These are phyloP conservation scores for Mamestra brassicae DNA, from an alignment of 2,888 invertebrate species.

Conservation along the genomic window DNA sequence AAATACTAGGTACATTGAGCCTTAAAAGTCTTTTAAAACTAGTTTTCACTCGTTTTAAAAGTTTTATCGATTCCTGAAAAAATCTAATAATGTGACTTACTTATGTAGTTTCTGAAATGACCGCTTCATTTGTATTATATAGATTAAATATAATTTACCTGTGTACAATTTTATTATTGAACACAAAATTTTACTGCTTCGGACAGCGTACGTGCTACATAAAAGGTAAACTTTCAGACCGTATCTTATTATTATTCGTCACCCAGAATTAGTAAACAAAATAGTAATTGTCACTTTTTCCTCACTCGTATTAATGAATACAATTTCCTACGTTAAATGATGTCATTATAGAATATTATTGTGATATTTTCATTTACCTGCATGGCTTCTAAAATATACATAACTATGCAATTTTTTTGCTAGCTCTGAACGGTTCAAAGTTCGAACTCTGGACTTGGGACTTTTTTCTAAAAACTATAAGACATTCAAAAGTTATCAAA, in stretches of 20 bases:
- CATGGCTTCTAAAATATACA: not conserved
- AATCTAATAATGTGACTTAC: too few species aligned
- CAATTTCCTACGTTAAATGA: too few species aligned
- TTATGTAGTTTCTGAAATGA: too few species aligned
- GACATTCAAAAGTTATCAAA: too few species aligned
- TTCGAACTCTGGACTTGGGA: not conserved
- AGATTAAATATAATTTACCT: not conserved
- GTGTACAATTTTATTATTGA: not conserved
- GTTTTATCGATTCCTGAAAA: too few species aligned
- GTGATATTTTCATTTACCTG: not conserved
- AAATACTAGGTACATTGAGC: too few species aligned
- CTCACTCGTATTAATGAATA: too few species aligned
- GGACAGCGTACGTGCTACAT: not conserved
- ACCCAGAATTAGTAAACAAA: constrained; percentile 7
- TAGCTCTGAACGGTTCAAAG: not conserved
- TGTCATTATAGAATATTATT: not conserved
- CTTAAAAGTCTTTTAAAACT: too few species aligned
- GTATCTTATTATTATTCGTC: constrained; percentile 1
- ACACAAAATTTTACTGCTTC: not conserved
- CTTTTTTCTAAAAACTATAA: too few species aligned
- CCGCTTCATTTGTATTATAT: too few species aligned
- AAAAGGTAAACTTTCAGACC: not conserved
- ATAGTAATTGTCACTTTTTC: constrained; percentile 10
- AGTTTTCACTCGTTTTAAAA: too few species aligned
- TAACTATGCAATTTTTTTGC: not conserved